Conservation (phyloP, 1,140 invertebrate species). For the Chrysomallon squamiferum region DNA sequence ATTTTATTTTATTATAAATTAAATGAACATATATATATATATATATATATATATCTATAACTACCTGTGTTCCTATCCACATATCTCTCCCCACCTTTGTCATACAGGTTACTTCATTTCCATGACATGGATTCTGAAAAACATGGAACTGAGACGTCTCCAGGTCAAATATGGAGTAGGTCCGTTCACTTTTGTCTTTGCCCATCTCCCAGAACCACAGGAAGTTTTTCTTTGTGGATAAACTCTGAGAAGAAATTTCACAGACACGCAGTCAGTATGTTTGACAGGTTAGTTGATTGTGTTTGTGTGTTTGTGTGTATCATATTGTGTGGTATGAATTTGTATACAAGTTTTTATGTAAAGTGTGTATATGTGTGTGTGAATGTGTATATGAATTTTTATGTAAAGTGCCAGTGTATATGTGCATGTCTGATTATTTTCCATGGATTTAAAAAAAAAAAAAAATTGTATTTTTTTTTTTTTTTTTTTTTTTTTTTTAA, state of each 20-base stretch:
- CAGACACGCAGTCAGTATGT: neutral
- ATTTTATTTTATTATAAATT: too few relatives aligned
- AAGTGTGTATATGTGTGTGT: neutral
- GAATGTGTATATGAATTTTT: neutral
- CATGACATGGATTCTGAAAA: conserved; percentile 20
- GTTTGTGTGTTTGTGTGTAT: neutral
- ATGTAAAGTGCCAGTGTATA: neutral
- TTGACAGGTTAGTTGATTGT: neutral
- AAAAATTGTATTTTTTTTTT: too few relatives aligned
- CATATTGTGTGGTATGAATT: neutral
- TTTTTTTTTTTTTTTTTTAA: too few relatives aligned
- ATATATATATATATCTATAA: too few relatives aligned
- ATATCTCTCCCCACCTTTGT: conserved; percentile 34
- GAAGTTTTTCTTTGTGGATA: neutral
- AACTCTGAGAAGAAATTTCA: neutral
- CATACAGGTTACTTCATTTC: conserved; percentile 38
- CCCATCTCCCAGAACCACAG: conserved; percentile 32
- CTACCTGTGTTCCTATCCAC: conserved; percentile 44
- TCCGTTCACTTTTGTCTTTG: conserved; percentile 10
- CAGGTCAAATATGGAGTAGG: conserved; percentile 21
- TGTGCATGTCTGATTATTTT: too few relatives aligned
- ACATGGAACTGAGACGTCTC: conserved; percentile 18
- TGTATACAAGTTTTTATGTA: neutral
- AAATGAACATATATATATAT: too few relatives aligned
- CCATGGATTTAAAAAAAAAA: too few relatives aligned